Base-by-base conservation (phyloP, 2,797 vertebrate genomes). In the Gymnocypris eckloni region DNA sequence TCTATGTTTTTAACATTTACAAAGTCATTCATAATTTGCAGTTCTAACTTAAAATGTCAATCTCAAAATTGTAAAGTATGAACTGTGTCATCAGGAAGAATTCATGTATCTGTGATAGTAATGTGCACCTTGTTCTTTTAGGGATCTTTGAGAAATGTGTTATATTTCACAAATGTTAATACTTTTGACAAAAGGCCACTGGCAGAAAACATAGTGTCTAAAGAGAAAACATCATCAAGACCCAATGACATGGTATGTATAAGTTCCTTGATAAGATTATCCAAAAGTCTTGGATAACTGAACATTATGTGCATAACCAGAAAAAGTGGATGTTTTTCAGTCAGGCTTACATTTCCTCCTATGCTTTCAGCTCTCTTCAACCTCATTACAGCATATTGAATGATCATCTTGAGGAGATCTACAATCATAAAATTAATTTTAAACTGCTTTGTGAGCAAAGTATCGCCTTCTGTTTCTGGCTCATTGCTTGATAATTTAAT, bases 381-480 rank as follows among this genome's bases (percentile, higher is more conserved):
- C 16, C 87, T 91, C 3, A 8, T 22, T 0, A 92, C 82, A 22
- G 91, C 86, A 6, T 92, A 75, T 6, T 22, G 77, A 16, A 94
- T 92, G 18, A 92, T 93, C 0, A 0, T 4, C 54, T 87, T 86
- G 5, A 94, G 88, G 54, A 0, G 18, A 3, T 66, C 0, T 66
- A 90, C 28, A 18, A 89, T 22, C 18, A 73, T 8, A 1, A 3
- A 1, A 39, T 84, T 88, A 0, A 10, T 20, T 48, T 4, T 0
- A 43, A 87, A 84, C 64, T 90, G 86, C 10, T 48, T 84, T 0
- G 2, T 39, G 16, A 88, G 18, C 15, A 79, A n/a, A 20, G 16
- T n/a, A 4, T 41, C 37, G 0, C 28, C 41, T 50, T 66, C 15
- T 6, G 1, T 16, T 39, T 6, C 7, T 10, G 4, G 1, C 1